These are phyloP conservation scores for Amphiprion ocellaris DNA, from an alignment of 2,113 vertebrate genomes.

Conservation along the genomic window DNA sequence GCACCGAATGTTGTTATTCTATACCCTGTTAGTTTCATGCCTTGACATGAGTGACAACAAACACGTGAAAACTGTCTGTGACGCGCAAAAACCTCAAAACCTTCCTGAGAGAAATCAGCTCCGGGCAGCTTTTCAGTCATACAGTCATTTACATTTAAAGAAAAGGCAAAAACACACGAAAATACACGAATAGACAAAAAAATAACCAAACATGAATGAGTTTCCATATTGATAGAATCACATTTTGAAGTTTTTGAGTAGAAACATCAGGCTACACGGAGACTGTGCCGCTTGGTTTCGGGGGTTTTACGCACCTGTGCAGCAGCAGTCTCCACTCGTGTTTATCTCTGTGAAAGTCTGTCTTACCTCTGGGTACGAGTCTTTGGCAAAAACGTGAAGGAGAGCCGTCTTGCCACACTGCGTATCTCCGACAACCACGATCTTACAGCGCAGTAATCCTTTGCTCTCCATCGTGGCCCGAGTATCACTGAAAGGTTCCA, in stretches of 20 bases:
- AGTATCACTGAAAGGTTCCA: conserved; percentile 54
- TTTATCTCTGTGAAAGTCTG: background rate
- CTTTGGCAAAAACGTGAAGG: conserved; percentile 96
- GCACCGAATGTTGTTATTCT: background rate
- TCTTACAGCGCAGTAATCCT: conserved; percentile 90
- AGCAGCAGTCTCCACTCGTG: background rate
- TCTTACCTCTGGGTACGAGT: conserved; percentile 92
- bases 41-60: background rate
- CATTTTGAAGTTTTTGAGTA: background rate
- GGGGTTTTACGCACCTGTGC: conserved; percentile 22
- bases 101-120: background rate
- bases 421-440: conserved; percentile 94
- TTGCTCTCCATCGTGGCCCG: conserved; percentile 87
- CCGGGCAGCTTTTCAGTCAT: background rate
- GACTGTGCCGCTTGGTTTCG: background rate
- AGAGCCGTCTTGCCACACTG: conserved; percentile 95
- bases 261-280: background rate
- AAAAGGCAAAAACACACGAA: too few relatives aligned
- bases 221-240: background rate
- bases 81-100: background rate
- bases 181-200: background rate
- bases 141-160: background rate
- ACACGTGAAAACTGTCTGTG: background rate
- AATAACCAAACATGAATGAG: background rate
- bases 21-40: background rate